Evolutionary conservation across 2,797 vertebrate species (phyloP).

Genomic region (Halcyon leucocephala): DNA sequence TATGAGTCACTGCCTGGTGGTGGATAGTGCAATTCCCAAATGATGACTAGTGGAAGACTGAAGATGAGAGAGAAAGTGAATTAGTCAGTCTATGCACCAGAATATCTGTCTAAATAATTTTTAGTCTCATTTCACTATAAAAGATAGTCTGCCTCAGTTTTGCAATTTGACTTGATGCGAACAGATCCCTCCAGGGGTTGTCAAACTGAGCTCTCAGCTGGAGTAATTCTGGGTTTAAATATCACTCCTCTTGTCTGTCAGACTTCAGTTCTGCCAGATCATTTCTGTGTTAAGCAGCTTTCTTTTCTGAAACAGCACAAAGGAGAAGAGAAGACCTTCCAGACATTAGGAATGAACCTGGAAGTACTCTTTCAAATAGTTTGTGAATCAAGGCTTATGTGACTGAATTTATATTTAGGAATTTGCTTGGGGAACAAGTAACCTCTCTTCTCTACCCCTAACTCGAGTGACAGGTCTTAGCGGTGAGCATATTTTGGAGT

Average conservation of each 20-base stretch:
- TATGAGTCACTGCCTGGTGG: constrained; percentile 12
- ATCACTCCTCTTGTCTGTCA: constrained; percentile 36
- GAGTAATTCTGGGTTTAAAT: constrained; percentile 56
- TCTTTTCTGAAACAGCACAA: constrained; percentile 6
- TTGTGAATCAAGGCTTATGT: neutral
- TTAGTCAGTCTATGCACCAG: constrained; percentile 50
- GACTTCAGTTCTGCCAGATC: constrained; percentile 24
- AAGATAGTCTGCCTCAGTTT: constrained; percentile 46
- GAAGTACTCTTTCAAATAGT: neutral
- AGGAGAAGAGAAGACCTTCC: neutral
- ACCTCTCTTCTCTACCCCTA: neutral
- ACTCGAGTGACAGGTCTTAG: neutral
- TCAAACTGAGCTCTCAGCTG: constrained; percentile 47
- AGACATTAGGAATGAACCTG: neutral
- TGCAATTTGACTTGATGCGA: constrained; percentile 54
- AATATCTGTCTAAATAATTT: constrained; percentile 62
- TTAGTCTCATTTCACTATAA: constrained; percentile 43
- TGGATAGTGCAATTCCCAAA: neutral
- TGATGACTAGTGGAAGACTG: neutral
- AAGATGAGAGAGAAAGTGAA: constrained; percentile 18
- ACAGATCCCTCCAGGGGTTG: constrained; percentile 49
- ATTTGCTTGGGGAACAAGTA: neutral
- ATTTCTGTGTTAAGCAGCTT: constrained; percentile 7
- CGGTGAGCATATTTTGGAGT: neutral
- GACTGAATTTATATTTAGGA: neutral